Evolutionary conservation across 2,113 vertebrate species (phyloP).

Genomic region (Prochilodus magdalenae): DNA sequence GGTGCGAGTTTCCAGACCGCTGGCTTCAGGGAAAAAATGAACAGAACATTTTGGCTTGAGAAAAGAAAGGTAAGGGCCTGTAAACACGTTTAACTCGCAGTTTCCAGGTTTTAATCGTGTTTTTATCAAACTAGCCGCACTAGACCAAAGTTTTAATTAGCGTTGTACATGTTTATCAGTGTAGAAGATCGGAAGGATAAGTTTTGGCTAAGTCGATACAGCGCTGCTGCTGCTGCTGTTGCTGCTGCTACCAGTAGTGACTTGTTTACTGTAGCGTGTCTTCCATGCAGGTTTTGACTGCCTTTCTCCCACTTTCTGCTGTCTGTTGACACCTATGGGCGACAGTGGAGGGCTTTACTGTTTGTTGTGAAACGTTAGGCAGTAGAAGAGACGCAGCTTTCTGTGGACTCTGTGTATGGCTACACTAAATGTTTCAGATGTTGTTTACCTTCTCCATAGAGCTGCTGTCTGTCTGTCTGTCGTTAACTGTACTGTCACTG

Average conservation of each 20-base stretch:
- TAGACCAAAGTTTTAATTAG: neutral
- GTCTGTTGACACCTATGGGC: neutral
- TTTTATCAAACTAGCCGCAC: neutral
- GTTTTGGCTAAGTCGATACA: neutral
- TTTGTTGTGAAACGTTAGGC: neutral
- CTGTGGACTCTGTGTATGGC: neutral
- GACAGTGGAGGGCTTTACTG: neutral
- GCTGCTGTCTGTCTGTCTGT: neutral
- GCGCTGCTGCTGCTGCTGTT: no score
- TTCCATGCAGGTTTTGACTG: neutral
- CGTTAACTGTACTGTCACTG: no score
- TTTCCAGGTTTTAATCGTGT: neutral
- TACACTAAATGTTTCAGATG: neutral
- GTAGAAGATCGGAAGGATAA: neutral
- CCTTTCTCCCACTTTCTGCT: neutral
- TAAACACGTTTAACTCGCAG: neutral
- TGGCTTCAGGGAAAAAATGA: conserved; percentile 33
- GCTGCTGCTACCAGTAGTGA: neutral
- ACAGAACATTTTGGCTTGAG: neutral
- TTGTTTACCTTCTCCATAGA: neutral
- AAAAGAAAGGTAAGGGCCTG: conserved; percentile 13
- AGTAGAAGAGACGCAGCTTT: neutral
- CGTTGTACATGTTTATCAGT: neutral
- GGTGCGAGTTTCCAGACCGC: conserved; percentile 48
- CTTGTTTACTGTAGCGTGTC: conserved; percentile 5